phyloP scores from a whole-genome alignment of 2,113 vertebrate species.

The Archocentrus centrarchus region DNA sequence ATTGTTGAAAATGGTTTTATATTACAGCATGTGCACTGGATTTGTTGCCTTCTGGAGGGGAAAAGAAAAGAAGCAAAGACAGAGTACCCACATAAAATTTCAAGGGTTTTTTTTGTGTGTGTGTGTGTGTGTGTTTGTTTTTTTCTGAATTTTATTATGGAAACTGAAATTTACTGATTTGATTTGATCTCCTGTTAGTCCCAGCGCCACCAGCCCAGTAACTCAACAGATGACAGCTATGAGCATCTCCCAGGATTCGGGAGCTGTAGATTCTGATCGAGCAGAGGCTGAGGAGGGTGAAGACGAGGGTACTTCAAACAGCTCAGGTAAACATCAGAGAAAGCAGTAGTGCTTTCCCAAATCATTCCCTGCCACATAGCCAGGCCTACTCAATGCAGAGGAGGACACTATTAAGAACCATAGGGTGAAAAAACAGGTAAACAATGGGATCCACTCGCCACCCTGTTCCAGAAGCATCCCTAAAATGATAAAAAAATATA shows the following conservation, averaged over 20 bases:
- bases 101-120: background rate
- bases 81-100: background rate
- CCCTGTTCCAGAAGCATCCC: background rate
- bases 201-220: conserved; percentile 86
- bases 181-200: conserved; percentile 45
- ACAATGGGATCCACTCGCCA: background rate
- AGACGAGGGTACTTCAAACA: conserved; percentile 76
- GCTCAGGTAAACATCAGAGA: conserved; percentile 67
- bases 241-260: conserved; percentile 90
- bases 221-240: conserved; percentile 92
- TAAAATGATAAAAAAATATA: background rate
- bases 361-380: background rate
- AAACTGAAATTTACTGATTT: background rate
- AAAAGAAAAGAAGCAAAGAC: background rate
- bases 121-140: background rate
- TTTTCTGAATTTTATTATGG: background rate
- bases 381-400: background rate
- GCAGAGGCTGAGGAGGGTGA: conserved; percentile 78
- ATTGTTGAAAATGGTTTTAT: background rate
- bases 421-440: background rate
- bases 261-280: conserved; percentile 80
- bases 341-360: background rate
- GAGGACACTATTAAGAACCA: conserved; percentile 6
- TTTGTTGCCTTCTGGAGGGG: background rate
- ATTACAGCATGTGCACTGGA: background rate